A percentile compares a stretch with the other conserved stretches of the same genome.
phyloP scores from a whole-genome alignment of 2,113 vertebrate species.

The Caracal caracal region DNA sequence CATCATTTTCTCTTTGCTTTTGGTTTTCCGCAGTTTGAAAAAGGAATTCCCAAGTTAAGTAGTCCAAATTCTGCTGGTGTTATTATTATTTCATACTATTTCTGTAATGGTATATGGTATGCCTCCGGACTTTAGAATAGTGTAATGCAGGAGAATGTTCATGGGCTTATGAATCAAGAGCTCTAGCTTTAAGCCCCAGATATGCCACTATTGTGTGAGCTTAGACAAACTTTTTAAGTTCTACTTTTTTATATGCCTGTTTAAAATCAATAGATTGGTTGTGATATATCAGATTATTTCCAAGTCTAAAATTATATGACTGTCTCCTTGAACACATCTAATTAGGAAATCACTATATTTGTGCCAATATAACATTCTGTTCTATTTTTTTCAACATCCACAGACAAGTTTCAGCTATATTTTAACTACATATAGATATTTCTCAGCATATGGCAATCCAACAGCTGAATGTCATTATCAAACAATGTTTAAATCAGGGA shows the following conservation, averaged over 20 bases:
- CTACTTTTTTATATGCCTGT: constrained; percentile 18
- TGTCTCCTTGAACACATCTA: constrained; percentile 55
- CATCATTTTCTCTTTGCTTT: background rate
- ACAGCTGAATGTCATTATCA: constrained; percentile 59
- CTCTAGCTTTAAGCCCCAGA: background rate
- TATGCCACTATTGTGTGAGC: background rate
- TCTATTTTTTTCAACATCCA: constrained; percentile 33
- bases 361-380: constrained; percentile 71
- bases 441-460: constrained; percentile 62
- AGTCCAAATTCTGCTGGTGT: background rate
- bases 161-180: background rate
- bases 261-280: constrained; percentile 55
- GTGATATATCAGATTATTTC: constrained; percentile 46
- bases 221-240: constrained; percentile 9
- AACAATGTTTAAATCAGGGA: constrained; percentile 39
- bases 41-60: background rate
- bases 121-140: background rate
- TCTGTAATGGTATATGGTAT: background rate
- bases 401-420: constrained; percentile 55
- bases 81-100: background rate
- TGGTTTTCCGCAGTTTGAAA: background rate
- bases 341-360: constrained; percentile 62
- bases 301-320: constrained; percentile 63
- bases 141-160: background rate
- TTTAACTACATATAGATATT: constrained; percentile 61